Conservation (phyloP, 2,888 invertebrate genomes). For the Drosophila cognata region DNA sequence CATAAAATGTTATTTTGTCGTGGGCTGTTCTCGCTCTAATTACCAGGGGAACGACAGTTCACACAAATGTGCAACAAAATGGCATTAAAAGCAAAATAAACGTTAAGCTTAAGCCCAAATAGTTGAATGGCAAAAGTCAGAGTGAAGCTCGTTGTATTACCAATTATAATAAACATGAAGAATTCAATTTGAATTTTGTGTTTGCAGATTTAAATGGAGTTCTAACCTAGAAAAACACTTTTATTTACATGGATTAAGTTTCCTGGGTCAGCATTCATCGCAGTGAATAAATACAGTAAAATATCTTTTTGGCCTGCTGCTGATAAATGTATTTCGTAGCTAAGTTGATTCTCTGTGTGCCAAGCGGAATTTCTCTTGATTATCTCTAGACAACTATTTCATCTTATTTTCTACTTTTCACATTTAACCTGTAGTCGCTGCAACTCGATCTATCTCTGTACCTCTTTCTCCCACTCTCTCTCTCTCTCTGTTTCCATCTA, state of each 20-base stretch:
- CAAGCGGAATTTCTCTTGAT: conserved; percentile 31
- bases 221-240: background rate
- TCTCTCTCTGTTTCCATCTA: background rate
- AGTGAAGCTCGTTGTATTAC: background rate
- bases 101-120: conserved; percentile 19
- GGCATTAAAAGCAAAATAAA: conserved; percentile 40
- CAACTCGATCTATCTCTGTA: background rate
- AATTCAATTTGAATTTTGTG: background rate
- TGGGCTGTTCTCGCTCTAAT: conserved; percentile 33
- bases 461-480: background rate
- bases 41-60: conserved; percentile 45
- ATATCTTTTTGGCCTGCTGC: background rate
- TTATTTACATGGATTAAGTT: background rate
- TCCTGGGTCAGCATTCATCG: background rate
- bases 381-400: conserved; percentile 18
- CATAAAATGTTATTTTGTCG: conserved; percentile 50
- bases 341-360: conserved; percentile 2
- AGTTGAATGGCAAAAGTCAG: background rate
- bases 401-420: conserved; percentile 2
- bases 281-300: background rate
- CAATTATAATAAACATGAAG: background rate
- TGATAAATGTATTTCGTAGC: background rate
- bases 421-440: conserved; percentile 16
- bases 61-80: conserved; percentile 27
- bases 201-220: background rate